Percentiles rank a stretch among this genome's conserved stretches.
These are phyloP conservation scores for Agrotis puta DNA, from an alignment of 2,888 invertebrate genomes.

Conservation along the genomic window DNA sequence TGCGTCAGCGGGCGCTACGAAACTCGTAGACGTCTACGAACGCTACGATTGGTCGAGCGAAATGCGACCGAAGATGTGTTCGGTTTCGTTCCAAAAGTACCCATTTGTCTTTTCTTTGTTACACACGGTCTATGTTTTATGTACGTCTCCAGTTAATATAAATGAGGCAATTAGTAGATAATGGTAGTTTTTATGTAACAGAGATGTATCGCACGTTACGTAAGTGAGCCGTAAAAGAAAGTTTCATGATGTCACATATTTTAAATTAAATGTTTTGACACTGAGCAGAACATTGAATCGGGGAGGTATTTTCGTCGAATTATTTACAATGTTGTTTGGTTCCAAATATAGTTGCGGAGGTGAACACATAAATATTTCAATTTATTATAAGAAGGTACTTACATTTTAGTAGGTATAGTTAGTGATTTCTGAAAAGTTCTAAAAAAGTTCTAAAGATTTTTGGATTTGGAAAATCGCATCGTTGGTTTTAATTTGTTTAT, in stretches of 20 bases:
- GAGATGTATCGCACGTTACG: conserved; percentile 40
- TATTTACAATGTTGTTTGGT: conserved; percentile 44
- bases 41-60: conserved; percentile 79
- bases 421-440: conserved; percentile 6
- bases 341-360: conserved; percentile 46
- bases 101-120: conserved; percentile 77
- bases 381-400: conserved; percentile 17
- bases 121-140: conserved; percentile 66
- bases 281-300: conserved; percentile 32
- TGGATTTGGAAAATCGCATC: neutral
- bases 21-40: conserved; percentile 86
- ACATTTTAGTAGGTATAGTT: neutral
- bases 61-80: conserved; percentile 71
- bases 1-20: conserved; percentile 85
- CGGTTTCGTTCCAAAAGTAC: conserved; percentile 68
- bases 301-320: conserved; percentile 41
- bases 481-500: neutral
- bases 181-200: conserved; percentile 67
- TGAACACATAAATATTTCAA: conserved; percentile 27
- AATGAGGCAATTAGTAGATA: conserved; percentile 72
- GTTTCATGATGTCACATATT: conserved; percentile 42
- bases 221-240: conserved; percentile 30
- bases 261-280: conserved; percentile 33
- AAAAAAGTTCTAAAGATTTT: neutral
- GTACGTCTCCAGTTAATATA: conserved; percentile 69